phyloP scores from a whole-genome alignment of 2,113 vertebrate genomes.

The Nerophis lumbriciformis region DNA sequence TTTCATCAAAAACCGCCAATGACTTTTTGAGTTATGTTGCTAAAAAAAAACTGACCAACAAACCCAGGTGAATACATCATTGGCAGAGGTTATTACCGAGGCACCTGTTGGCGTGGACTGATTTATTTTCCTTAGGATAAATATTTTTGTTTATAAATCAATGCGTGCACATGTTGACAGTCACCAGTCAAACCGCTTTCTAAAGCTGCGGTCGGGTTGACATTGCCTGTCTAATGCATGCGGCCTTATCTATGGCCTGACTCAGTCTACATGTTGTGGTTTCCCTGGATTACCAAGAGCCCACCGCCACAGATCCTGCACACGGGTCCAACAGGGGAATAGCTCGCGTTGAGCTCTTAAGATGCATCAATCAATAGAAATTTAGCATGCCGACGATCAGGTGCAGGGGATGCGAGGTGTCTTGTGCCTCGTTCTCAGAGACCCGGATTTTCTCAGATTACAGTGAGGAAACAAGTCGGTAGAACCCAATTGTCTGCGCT shows the following conservation, averaged over 20 bases:
- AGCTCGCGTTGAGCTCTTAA: constrained; percentile 68
- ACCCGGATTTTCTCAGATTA: constrained; percentile 30
- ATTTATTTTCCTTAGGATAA: too few species aligned
- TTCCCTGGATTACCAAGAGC: constrained; percentile 55
- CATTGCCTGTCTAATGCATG: constrained; percentile 27
- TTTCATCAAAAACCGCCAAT: too few species aligned
- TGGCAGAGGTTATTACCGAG: too few species aligned
- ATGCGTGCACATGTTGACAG: not conserved
- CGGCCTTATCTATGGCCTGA: constrained; percentile 38
- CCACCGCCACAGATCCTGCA: constrained; percentile 47
- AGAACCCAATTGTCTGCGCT: constrained; percentile 3
- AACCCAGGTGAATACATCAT: too few species aligned
- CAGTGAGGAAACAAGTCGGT: constrained; percentile 32
- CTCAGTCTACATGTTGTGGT: constrained; percentile 41
- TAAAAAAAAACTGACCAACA: too few species aligned
- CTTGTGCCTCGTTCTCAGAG: constrained; percentile 36
- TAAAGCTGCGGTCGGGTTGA: constrained; percentile 24
- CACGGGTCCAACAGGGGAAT: constrained; percentile 54
- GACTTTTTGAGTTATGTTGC: too few species aligned
- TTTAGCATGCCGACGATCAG: constrained; percentile 74
- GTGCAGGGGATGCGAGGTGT: constrained; percentile 54
- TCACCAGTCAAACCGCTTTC: constrained; percentile 26
- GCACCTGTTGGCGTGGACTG: too few species aligned
- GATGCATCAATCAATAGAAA: constrained; percentile 75
- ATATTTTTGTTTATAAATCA: not conserved